phyloP scores from a whole-genome alignment of 2,797 vertebrate genomes.

The Bradypus variegatus region DNA sequence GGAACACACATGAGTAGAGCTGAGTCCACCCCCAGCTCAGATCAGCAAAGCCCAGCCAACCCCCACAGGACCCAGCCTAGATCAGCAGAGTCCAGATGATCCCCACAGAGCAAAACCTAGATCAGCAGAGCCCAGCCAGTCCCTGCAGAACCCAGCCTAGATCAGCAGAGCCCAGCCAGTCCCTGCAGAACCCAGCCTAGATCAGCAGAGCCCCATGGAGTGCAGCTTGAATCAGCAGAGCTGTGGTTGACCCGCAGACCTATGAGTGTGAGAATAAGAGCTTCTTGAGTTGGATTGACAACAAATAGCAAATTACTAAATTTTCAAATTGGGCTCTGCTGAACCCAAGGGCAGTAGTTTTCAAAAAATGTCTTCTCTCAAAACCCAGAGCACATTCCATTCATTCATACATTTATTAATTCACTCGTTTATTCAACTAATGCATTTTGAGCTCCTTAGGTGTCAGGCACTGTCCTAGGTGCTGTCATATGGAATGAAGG shows the following conservation, averaged over 20 bases:
- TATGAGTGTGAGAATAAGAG: too few species aligned
- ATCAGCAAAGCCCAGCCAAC: not conserved
- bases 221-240: too few species aligned
- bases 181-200: too few species aligned
- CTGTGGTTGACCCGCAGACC: accelerated
- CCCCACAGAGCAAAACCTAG: too few species aligned
- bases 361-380: not conserved
- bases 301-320: not conserved
- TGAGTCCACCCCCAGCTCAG: not conserved
- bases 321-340: not conserved
- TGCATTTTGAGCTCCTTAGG: not conserved
- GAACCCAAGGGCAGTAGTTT: not conserved
- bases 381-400: not conserved
- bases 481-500: not conserved
- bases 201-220: not conserved
- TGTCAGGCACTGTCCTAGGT: too few species aligned
- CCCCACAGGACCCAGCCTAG: too few species aligned
- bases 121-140: too few species aligned
- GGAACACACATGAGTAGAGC: too few species aligned
- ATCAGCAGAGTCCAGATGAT: too few species aligned
- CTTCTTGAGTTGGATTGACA: not conserved
- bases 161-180: too few species aligned
- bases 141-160: too few species aligned
- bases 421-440: not conserved
- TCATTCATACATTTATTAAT: not conserved